Conservation (phyloP, 2,113 vertebrate species). For the Cacatua alba region DNA sequence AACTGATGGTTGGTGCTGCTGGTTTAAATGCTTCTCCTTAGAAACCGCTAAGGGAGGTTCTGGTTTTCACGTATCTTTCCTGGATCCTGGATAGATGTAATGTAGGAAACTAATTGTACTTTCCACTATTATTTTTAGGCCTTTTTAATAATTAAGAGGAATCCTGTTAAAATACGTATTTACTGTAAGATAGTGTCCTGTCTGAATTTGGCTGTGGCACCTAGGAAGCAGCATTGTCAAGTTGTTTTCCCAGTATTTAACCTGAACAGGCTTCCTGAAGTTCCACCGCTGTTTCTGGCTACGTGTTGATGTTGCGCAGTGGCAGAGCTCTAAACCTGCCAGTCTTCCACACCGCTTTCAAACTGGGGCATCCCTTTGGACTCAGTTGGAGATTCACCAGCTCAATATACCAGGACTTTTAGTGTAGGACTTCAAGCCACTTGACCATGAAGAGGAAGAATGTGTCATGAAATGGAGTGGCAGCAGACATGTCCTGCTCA, state of each 20-base stretch:
- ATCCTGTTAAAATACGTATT: background rate
- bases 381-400: background rate
- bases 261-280: background rate
- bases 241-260: background rate
- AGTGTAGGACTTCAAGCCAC: background rate
- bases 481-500: background rate
- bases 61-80: background rate
- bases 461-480: background rate
- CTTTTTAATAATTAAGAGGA: background rate
- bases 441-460: background rate
- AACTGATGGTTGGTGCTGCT: background rate
- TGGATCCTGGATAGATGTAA: background rate
- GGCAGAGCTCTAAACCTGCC: background rate
- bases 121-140: rapidly evolving
- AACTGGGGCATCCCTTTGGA: background rate
- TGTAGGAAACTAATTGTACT: background rate
- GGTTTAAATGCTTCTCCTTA: background rate
- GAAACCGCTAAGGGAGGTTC: background rate
- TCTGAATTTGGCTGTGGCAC: background rate
- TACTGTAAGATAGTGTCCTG: background rate
- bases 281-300: background rate
- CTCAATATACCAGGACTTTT: background rate
- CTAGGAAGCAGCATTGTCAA: background rate
- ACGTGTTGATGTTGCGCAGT: background rate
- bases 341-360: constrained; percentile 56